Evolutionary conservation across 2,888 invertebrate genomes (phyloP), one percentile per base, ranked within the genome.

Genomic region (Hemistola chrysoprasaria): DNA sequence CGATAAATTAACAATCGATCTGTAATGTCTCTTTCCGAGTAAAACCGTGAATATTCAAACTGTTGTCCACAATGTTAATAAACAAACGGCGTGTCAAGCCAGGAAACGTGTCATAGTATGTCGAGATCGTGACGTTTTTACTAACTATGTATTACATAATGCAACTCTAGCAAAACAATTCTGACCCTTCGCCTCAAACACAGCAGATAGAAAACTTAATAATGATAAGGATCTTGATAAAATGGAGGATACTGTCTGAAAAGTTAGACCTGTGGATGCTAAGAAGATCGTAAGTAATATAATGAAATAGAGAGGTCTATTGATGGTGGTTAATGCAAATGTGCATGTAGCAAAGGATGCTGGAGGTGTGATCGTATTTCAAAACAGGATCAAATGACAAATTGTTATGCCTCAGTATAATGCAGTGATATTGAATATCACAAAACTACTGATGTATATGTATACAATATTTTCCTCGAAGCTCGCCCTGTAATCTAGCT

Each of bases 61-160:
- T 27, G 3, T 6, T 30, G 33, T 22, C 10, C 11, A 3, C 22
- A 33, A 35, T 16, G 11, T 29, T 35, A 20, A 7, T 35, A 37
- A 6, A 40, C 29, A 37, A 37, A 40, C 29, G 28, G 8, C n/a
- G 8, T 28, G 41, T 35, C 29, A 60, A 56, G 54, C 31, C 60
- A 63, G 65, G 63, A 66, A 65, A 59, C 49, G 45, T 50, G 38
- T 40, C 22, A 37, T 41, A 47, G 45, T 38, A 41, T 47, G 20
- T 30, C 39, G 24, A 7, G 25, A 47, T 55, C 65, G 65, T 66
- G 65, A 66, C 50, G 49, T 22, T 54, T 48, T 48, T 61, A 54
- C 53, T 39, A 56, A 65, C 46, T 36, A 30, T 29, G 11, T 28
- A 42, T 61, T 64, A 53, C 47, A 61, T 63, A 55, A 63, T 50